A percentile compares a stretch with the other conserved stretches of the same genome.
These are phyloP conservation scores for Tricholaema leucomelas DNA, from an alignment of 2,113 vertebrate species.

Conservation along the genomic window DNA sequence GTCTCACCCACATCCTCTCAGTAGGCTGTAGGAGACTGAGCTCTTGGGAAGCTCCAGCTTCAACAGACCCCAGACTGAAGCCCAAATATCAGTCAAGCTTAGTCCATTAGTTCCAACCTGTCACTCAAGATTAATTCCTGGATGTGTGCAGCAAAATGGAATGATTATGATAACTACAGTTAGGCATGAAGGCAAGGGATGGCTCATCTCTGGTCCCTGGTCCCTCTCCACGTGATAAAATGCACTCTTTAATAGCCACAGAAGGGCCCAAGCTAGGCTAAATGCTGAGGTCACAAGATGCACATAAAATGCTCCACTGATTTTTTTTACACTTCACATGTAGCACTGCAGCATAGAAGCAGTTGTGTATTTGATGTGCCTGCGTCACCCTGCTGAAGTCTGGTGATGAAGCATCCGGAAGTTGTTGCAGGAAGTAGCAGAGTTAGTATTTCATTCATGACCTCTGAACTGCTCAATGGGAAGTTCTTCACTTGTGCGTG, in stretches of 20 bases:
- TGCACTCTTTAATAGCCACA: not conserved
- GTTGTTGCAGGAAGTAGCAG: not conserved
- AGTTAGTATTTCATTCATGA: not conserved
- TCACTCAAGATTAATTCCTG: not conserved
- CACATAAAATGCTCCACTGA: no score
- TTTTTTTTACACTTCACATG: no score
- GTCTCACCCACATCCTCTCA: not conserved
- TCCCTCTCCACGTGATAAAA: not conserved
- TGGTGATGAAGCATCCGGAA: not conserved
- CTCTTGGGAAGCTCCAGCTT: not conserved
- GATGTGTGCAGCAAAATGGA: not conserved
- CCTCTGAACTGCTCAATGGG: not conserved
- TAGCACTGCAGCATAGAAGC: no score
- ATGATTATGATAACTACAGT: not conserved
- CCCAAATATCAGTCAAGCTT: not conserved
- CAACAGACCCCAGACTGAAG: not conserved
- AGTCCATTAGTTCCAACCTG: not conserved
- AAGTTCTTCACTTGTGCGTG: not conserved
- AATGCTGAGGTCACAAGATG: not conserved
- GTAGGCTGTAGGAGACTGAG: not conserved
- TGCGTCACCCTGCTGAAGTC: not conserved
- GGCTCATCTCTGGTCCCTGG: not conserved
- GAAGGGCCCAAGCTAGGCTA: not conserved
- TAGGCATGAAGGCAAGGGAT: not conserved
- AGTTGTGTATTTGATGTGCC: no score